Evolutionary conservation across 2,888 invertebrate genomes (phyloP).

Genomic region (Idaea biselata): DNA sequence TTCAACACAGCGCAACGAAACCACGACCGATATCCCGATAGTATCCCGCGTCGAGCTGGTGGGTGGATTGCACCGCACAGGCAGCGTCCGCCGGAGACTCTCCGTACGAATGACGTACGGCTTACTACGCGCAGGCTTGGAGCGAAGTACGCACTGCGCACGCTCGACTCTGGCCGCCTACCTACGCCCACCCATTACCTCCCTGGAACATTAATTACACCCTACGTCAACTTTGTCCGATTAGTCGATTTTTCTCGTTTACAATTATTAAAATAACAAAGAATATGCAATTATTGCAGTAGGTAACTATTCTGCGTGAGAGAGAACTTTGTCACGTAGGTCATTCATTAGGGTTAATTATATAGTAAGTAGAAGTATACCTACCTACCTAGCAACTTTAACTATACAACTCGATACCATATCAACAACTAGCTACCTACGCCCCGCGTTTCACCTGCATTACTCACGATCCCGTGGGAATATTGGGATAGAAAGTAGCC

Average conservation of each 20-base stretch:
- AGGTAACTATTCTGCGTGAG: slow-evolving; percentile 14
- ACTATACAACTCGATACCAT: not conserved
- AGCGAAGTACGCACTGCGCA: slow-evolving; percentile 61
- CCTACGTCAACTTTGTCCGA: slow-evolving; percentile 48
- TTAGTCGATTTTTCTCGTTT: slow-evolving; percentile 33
- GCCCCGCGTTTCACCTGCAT: too few species aligned
- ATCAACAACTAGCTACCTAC: too few species aligned
- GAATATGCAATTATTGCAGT: slow-evolving; percentile 35
- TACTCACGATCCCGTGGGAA: too few species aligned
- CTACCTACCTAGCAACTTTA: not conserved
- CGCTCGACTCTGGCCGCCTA: slow-evolving; percentile 40
- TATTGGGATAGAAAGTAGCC: too few species aligned
- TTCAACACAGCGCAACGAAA: slow-evolving; percentile 46
- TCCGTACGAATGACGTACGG: slow-evolving; percentile 68
- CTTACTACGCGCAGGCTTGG: slow-evolving; percentile 49
- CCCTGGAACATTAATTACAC: slow-evolving; percentile 59
- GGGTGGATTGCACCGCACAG: slow-evolving; percentile 54
- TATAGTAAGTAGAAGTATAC: not conserved
- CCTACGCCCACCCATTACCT: slow-evolving; percentile 45
- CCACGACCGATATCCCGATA: slow-evolving; percentile 31
- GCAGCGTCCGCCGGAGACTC: slow-evolving; percentile 45
- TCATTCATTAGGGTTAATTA: not conserved
- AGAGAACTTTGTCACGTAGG: slow-evolving; percentile 13
- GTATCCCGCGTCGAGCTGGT: slow-evolving; percentile 5
- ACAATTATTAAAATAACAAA: slow-evolving; percentile 34